Evolutionary conservation across 2,113 vertebrate species (phyloP).

Genomic region (Salvator merianae): DNA sequence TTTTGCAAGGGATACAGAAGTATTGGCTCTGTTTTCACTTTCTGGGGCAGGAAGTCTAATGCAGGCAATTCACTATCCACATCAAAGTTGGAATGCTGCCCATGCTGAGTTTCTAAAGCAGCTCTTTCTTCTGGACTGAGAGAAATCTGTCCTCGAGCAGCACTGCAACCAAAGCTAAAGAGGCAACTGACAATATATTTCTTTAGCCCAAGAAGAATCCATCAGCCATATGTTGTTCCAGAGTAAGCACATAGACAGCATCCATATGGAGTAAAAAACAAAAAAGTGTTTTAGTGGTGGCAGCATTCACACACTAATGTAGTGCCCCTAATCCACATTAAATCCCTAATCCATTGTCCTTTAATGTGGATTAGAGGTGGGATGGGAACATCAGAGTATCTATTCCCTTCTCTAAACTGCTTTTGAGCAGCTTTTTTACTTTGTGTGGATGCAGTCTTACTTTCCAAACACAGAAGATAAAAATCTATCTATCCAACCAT

Average conservation of each 20-base stretch:
- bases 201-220: too few species aligned
- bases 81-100: background rate
- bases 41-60: background rate
- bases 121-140: background rate
- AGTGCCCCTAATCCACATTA: too few species aligned
- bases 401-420: too few species aligned
- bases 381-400: too few species aligned
- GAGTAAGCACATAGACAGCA: background rate
- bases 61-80: background rate
- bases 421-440: too few species aligned
- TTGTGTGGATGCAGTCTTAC: background rate
- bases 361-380: too few species aligned
- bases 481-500: too few species aligned
- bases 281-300: too few species aligned
- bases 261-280: too few species aligned
- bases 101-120: background rate
- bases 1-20: background rate
- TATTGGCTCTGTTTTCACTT: background rate
- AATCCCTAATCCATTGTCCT: too few species aligned
- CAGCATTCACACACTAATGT: too few species aligned
- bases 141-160: background rate
- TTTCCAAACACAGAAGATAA: background rate
- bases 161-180: background rate
- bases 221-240: background rate
- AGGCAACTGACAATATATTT: background rate